These are phyloP conservation scores for Polylopha cassiicola DNA, from an alignment of 2,888 invertebrate species.

Conservation along the genomic window DNA sequence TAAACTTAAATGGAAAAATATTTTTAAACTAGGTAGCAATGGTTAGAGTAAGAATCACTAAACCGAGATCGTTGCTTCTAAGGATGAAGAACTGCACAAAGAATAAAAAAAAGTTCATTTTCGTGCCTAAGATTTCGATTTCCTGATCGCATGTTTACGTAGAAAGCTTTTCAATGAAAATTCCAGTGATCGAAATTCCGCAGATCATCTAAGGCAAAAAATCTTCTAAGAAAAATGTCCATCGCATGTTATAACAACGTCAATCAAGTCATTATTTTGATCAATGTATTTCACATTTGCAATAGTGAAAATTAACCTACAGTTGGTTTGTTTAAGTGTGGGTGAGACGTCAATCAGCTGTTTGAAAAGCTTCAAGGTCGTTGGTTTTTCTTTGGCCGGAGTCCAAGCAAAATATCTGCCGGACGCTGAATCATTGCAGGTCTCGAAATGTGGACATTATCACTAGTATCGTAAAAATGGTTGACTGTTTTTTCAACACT, in stretches of 20 bases:
- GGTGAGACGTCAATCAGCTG: conserved; percentile 31
- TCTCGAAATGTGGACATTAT: conserved; percentile 30
- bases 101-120: no score
- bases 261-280: conserved; percentile 14
- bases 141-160: no score
- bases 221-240: background rate
- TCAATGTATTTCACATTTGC: conserved; percentile 9
- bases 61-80: no score
- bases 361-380: conserved; percentile 30
- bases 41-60: no score
- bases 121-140: no score
- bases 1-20: no score
- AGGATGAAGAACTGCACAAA: no score
- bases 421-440: conserved; percentile 50
- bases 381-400: conserved; percentile 36
- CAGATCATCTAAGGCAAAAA: no score
- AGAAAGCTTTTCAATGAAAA: no score
- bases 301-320: conserved; percentile 24
- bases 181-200: no score
- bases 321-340: conserved; percentile 27
- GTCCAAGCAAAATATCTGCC: conserved; percentile 45
- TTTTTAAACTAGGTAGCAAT: no score
- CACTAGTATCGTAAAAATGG: conserved; percentile 1
- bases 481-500: no score
- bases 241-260: conserved; percentile 2